phyloP scores from a whole-genome alignment of 2,797 vertebrate species.

The Chiroxiphia lanceolata region DNA sequence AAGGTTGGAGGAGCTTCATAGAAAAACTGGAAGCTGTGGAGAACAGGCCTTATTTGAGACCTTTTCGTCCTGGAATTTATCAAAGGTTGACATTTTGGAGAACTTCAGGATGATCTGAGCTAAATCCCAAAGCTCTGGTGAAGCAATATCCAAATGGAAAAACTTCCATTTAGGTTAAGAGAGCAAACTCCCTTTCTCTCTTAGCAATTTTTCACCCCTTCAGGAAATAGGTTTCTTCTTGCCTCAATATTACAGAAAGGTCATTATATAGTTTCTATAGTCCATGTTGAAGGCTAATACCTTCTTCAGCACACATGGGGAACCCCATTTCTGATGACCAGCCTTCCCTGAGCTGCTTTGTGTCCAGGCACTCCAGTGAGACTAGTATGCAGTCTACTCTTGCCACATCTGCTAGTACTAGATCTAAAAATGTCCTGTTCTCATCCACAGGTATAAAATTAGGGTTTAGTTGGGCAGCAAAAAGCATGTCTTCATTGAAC shows the following conservation, averaged over 20 bases:
- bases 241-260: not conserved
- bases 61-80: not conserved
- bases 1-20: not conserved
- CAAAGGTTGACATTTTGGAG: not conserved
- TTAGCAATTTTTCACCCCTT: not conserved
- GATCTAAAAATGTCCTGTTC: not conserved
- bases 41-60: not conserved
- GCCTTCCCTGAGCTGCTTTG: not conserved
- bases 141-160: not conserved
- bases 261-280: not conserved
- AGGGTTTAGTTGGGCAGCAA: not conserved
- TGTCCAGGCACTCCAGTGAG: not conserved
- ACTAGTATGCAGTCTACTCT: not conserved
- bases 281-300: not conserved
- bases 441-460: not conserved
- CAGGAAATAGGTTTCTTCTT: not conserved
- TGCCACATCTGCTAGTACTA: not conserved
- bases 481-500: not conserved
- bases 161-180: not conserved
- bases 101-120: not conserved
- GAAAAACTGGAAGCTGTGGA: not conserved
- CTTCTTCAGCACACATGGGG: not conserved
- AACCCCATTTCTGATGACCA: not conserved
- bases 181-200: not conserved
- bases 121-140: not conserved